Base-by-base conservation (phyloP, 2,113 vertebrate genomes). In the Tamias sibiricus region DNA sequence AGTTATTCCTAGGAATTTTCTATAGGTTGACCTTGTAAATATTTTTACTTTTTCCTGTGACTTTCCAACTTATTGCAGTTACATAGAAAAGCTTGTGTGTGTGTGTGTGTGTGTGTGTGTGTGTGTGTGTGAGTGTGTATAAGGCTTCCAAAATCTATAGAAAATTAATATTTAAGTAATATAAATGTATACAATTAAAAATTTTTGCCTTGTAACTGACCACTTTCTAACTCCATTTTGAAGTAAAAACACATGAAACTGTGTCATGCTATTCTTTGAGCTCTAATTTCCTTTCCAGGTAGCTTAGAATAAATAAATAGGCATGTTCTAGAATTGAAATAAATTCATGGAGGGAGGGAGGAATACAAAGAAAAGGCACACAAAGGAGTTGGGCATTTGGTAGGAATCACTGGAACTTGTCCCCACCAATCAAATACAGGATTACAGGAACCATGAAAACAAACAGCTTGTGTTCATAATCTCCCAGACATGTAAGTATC, bases 201-300 rank as follows among this genome's bases (percentile, higher is more conserved):
- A 64, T 81, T 74, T 92, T 91, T 26, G 62, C 16, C 74, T 95
- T 76, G 47, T 6, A 17, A 14, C 12, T 57, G 64, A 40, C 47
- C 12, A 44, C 22, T 84, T 84, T 68, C 54, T 87, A 59, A 64
- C 90, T 80, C 40, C 75, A 92, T 92, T 95, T 90, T 94, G 81
- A 30, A 32, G 89, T 69, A 68, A 83, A 94, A 87, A 59, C 16
- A 49, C 22, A 37, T 30, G 28, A 54, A 92, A 68, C 62, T 68
- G 54, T 62, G 59, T 95, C 52, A 62, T 94, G 87, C 44, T 20
- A 16, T 40, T 84, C 54, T 3, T 19, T 62, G 76, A 87, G 4
- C 52, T 95, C 71, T 85, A 44, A 57, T 24, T 47, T 14, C 24
- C 69, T 94, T 97, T 90, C 57, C 44, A 54, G 40, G 69, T 83